Conservation (phyloP, 2,888 invertebrate species). For the Machimus rusticus region DNA sequence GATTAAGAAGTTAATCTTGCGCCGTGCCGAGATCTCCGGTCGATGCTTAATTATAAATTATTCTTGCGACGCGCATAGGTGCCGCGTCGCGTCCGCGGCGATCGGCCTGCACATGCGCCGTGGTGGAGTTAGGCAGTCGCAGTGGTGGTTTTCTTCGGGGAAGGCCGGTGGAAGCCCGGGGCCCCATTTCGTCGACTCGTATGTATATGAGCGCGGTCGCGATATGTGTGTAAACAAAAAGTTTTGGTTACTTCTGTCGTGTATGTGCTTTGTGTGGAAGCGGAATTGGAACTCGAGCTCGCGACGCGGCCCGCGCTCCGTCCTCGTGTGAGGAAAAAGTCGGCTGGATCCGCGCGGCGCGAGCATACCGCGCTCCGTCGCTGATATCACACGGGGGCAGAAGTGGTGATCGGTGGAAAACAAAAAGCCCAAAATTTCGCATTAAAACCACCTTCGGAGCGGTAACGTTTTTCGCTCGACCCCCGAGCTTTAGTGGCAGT, state of each 20-base stretch:
- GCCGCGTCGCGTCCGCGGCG: not conserved
- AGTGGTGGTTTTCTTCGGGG: conserved; percentile 1
- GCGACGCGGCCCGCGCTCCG: not conserved
- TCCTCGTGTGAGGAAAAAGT: conserved; percentile 10
- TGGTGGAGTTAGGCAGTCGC: not conserved
- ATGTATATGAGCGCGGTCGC: conserved; percentile 28
- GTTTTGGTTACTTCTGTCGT: conserved; percentile 9
- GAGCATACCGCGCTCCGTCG: conserved; percentile 16
- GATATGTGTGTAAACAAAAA: conserved; percentile 33
- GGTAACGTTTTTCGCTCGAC: conserved; percentile 11
- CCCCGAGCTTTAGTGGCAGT: conserved; percentile 9
- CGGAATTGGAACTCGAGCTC: conserved; percentile 23
- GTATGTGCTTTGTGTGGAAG: not conserved
- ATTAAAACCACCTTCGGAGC: conserved; percentile 25
- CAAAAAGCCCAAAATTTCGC: conserved; percentile 39
- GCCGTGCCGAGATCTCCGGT: not conserved
- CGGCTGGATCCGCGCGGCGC: conserved; percentile 21
- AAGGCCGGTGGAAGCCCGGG: conserved; percentile 7
- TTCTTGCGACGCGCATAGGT: not conserved
- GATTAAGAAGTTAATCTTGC: conserved; percentile 35
- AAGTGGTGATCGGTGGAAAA: conserved; percentile 2
- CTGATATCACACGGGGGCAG: conserved; percentile 25
- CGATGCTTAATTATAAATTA: conserved; percentile 37
- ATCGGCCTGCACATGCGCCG: conserved; percentile 24
- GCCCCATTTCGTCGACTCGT: not conserved